Evolutionary conservation across 2,113 vertebrate genomes (phyloP).

Genomic region (Chionomys nivalis): DNA sequence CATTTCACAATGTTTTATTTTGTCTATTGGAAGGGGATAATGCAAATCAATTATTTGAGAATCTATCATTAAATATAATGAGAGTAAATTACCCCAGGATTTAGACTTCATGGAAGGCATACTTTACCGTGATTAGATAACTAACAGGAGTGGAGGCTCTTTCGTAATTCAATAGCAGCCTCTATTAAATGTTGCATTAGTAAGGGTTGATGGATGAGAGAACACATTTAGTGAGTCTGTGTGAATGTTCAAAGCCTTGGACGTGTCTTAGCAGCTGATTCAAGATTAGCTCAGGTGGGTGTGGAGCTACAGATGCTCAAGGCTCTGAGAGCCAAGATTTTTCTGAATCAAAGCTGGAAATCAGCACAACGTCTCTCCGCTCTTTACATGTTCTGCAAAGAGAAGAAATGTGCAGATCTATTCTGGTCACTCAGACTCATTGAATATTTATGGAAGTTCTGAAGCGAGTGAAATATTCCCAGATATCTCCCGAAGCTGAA

Average conservation of each 20-base stretch:
- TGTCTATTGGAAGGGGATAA: not conserved
- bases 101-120: constrained; percentile 25
- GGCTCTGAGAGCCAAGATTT: constrained; percentile 61
- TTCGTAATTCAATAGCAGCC: not conserved
- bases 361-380: constrained; percentile 72
- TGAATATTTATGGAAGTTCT: constrained; percentile 87
- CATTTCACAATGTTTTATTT: constrained; percentile 38
- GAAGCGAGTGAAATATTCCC: constrained; percentile 84
- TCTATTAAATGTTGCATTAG: constrained; percentile 57
- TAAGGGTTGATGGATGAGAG: constrained; percentile 32
- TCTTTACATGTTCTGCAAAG: constrained; percentile 81
- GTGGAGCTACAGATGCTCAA: constrained; percentile 74
- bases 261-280: constrained; percentile 67
- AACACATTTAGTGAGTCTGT: constrained; percentile 63
- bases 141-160: not conserved
- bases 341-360: constrained; percentile 80
- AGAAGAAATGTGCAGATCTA: constrained; percentile 85
- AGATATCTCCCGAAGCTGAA: constrained; percentile 82
- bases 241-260: constrained; percentile 67
- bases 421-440: constrained; percentile 87
- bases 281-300: constrained; percentile 73
- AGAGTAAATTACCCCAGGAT: not conserved
- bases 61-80: constrained; percentile 29
- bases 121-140: constrained; percentile 40
- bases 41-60: constrained; percentile 37